phyloP scores from a whole-genome alignment of 2,888 invertebrate genomes.

The Epirrhoe alternata region DNA sequence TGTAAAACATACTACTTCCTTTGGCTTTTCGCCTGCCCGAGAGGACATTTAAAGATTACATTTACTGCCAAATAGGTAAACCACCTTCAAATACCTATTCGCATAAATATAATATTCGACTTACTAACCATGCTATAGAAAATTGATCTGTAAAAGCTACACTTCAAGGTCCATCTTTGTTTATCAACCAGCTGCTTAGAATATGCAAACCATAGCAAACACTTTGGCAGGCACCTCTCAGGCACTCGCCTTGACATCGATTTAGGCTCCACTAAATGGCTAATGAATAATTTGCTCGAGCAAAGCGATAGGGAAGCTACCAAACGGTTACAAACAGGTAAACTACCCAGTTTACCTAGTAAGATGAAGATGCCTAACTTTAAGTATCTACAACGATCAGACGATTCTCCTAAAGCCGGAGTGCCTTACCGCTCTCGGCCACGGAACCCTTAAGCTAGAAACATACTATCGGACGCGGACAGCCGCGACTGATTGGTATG shows the following conservation, averaged over 20 bases:
- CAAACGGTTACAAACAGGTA: background rate
- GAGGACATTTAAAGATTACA: slow-evolving; percentile 10
- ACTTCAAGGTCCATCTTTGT: background rate
- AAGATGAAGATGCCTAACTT: too few species aligned
- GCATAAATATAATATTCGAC: slow-evolving; percentile 21
- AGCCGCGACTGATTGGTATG: too few species aligned
- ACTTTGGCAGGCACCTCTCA: slow-evolving; percentile 23
- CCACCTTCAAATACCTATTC: slow-evolving; percentile 19
- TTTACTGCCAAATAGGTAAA: slow-evolving; percentile 18
- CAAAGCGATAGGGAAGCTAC: background rate
- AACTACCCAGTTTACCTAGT: too few species aligned
- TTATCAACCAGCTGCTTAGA: slow-evolving; percentile 20
- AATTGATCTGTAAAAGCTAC: background rate
- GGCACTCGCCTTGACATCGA: slow-evolving; percentile 26
- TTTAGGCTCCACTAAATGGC: slow-evolving; percentile 29
- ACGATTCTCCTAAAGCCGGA: too few species aligned
- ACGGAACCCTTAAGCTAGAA: too few species aligned
- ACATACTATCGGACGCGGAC: too few species aligned
- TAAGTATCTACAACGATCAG: too few species aligned
- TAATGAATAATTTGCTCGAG: slow-evolving; percentile 28
- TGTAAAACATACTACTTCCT: background rate
- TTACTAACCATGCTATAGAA: background rate
- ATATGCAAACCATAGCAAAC: slow-evolving; percentile 36
- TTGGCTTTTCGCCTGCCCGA: background rate
- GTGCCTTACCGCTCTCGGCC: too few species aligned